These are phyloP conservation scores for Xiphophorus maculatus DNA, from an alignment of 2,113 vertebrate species.

Conservation along the genomic window DNA sequence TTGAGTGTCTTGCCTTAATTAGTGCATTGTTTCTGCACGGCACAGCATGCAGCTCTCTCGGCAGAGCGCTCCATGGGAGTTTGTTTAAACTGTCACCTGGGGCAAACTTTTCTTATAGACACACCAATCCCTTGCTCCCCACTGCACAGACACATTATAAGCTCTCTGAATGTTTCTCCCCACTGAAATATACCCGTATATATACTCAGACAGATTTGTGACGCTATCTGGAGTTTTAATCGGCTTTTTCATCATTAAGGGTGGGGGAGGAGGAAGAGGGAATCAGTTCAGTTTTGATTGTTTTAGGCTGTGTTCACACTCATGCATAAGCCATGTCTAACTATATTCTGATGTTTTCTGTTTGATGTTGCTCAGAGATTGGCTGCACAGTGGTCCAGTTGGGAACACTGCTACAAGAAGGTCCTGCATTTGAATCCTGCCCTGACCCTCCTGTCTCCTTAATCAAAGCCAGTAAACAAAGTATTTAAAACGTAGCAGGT, in stretches of 20 bases:
- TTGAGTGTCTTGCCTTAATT: conserved; percentile 68
- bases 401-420: no score
- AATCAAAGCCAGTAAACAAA: no score
- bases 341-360: conserved; percentile 3
- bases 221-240: conserved; percentile 54
- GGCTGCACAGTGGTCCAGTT: no score
- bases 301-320: conserved; percentile 43
- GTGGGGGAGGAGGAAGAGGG: conserved; percentile 9
- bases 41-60: conserved; percentile 61
- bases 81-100: conserved; percentile 73
- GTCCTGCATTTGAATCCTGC: no score
- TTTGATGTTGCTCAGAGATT: background rate
- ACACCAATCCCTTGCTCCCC: conserved; percentile 1
- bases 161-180: conserved; percentile 22
- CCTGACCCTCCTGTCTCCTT: no score
- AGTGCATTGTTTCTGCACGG: conserved; percentile 64
- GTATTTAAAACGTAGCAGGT: no score
- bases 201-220: conserved; percentile 51
- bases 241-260: conserved; percentile 47
- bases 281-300: conserved; percentile 47
- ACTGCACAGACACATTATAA: conserved; percentile 36
- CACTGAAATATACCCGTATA: conserved; percentile 28
- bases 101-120: conserved; percentile 59
- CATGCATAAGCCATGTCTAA: conserved; percentile 25
- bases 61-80: conserved; percentile 61